Conservation (phyloP, 2,888 invertebrate species). For the Strigamia transsilvanica region DNA sequence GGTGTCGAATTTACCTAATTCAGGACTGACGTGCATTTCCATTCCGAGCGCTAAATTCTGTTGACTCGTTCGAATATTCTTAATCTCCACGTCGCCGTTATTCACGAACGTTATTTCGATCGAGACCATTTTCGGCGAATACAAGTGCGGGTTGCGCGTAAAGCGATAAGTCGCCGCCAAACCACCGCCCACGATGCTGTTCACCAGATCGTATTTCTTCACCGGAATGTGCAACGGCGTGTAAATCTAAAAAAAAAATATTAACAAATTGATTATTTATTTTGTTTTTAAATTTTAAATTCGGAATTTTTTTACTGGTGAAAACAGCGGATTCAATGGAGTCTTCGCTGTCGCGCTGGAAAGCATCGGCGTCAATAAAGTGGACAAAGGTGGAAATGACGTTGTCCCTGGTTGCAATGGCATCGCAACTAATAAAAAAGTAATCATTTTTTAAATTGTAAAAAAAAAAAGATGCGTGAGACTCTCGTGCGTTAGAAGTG, state of each 20-base stretch:
- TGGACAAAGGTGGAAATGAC: conserved; percentile 50
- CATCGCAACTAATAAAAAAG: conserved; percentile 46
- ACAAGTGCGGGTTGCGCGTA: conserved; percentile 81
- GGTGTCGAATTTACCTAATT: conserved; percentile 66
- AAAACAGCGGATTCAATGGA: not conserved
- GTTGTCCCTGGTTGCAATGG: not conserved
- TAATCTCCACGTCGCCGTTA: conserved; percentile 72
- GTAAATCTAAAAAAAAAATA: conserved; percentile 50
- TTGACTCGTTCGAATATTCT: conserved; percentile 73
- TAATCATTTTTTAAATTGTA: not conserved
- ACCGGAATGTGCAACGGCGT: conserved; percentile 71
- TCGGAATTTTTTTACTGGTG: conserved; percentile 50
- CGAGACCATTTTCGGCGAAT: conserved; percentile 81
- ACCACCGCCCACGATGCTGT: conserved; percentile 74
- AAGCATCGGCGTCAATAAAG: conserved; percentile 80
- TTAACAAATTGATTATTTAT: not conserved
- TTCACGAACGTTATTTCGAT: conserved; percentile 83
- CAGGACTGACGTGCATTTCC: conserved; percentile 78
- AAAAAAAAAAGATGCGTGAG: no score
- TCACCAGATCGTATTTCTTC: conserved; percentile 72
- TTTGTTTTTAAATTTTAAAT: not conserved
- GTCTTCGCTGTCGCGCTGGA: conserved; percentile 40
- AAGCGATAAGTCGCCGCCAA: conserved; percentile 69
- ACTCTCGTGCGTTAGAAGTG: no score
- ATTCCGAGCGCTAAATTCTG: conserved; percentile 76